These are phyloP conservation scores for Chirona hameri DNA, from an alignment of 2,888 invertebrate genomes.

Conservation along the genomic window DNA sequence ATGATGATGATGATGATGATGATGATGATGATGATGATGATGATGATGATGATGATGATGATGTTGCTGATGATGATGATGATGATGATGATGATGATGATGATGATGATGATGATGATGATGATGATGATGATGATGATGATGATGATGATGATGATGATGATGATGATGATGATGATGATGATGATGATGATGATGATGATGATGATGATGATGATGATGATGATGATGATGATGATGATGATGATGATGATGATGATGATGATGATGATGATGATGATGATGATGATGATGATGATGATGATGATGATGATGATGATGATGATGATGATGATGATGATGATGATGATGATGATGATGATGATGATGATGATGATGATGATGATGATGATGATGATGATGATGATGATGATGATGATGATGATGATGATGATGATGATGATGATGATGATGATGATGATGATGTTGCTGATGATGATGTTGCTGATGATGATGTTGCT, in stretches of 20 bases:
- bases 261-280: constrained; percentile 6
- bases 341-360: constrained; percentile 22
- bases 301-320: constrained; percentile 22
- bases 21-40: too few relatives aligned
- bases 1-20: constrained; percentile 22
- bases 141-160: too few relatives aligned
- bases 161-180: too few relatives aligned
- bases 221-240: constrained; percentile 22
- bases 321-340: constrained; percentile 22
- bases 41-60: too few relatives aligned
- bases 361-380: constrained; percentile 22
- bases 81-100: too few relatives aligned
- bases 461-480: too few relatives aligned
- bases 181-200: constrained; percentile 8
- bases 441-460: too few relatives aligned
- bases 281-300: constrained; percentile 22
- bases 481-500: too few relatives aligned
- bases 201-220: constrained; percentile 1
- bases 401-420: constrained; percentile 22
- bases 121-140: too few relatives aligned
- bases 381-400: constrained; percentile 22
- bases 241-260: constrained; percentile 22
- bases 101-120: constrained; percentile 22
- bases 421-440: too few relatives aligned
- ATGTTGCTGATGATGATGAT: too few relatives aligned